Base-by-base conservation (phyloP, 2,797 vertebrate species). In the Gila robusta region DNA sequence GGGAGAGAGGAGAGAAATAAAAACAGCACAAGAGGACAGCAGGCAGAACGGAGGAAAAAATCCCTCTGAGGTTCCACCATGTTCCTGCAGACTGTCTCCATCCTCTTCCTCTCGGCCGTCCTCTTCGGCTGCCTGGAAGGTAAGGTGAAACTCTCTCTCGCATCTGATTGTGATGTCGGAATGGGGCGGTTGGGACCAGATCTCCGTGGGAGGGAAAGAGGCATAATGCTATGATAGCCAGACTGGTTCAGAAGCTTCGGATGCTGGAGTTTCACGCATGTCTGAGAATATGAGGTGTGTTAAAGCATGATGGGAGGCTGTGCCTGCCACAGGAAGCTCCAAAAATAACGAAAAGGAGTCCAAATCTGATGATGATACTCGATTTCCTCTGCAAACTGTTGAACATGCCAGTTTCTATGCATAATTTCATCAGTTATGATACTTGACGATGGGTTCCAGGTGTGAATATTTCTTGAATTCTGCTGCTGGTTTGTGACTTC, bases 81-180 rank as follows among this genome's bases (percentile, higher is more conserved):
- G 96, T 94, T 94, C 92, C 92, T 94, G 93, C 95, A 96, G 94
- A 94, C 94, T 88, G 91, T 95, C 91, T 94, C 94, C 91, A 92
- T 95, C 93, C 89, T 95, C 87, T 92, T 93, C 82, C 92, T 96
- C 87, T 94, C 94, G 92, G 93, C 94, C 89, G 86, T 94, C 87
- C 92, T 96, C 88, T 90, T 95, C 86, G 91, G 93, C 91, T 95
- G 93, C 92, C 94, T 95, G 89, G 94, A 96, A 96, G 96, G 96
- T 96, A 96, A 91, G 95, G 87, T 88, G 89, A 87, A 89, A 86
- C 89, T 85, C 82, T 81, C 62, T 39, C 85, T 35, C 44, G 84
- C 79, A 52, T 87, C 88, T 85, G 47, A 71, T 81, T 77, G 87
- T 26, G 52, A 81, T 86, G 80, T 66, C 19, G 59, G 44, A 81